Base-by-base conservation (phyloP, 1,140 invertebrate genomes). In the Calycopis cecrops region DNA sequence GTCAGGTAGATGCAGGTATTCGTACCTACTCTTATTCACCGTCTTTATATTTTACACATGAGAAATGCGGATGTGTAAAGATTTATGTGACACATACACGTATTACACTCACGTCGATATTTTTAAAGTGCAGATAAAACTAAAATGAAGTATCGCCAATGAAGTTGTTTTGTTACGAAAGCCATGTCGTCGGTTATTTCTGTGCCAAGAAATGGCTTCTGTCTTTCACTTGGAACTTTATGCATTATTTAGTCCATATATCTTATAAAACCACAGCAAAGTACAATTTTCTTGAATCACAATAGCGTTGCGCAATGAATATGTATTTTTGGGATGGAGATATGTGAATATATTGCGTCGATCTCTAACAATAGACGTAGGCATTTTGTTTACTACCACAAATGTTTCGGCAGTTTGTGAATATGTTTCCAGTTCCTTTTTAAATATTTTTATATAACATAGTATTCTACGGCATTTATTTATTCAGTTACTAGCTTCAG, bases 21-120 rank as follows among this genome's bases (percentile, higher is more conserved):
- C 21, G 6, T 28, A 6, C 2, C 6, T 28, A 28, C 52, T 57
- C 54, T 55, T 57, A 62, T 65, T 60, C 57, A 48, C 54, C 55
- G 57, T 54, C 55, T 59, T 48, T 56, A 57, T 62, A 62, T 62
- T 65, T 65, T 60, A 62, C 57, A 53, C 52, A 35, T 58, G 28
- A 57, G 52, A 60, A 59, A 66, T 56, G 60, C 64, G 64, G 60
- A 66, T 63, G 33, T 60, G 40, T 35, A 11, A 52, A 44, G 60
- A 60, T 63, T 63, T 57, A 60, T 55, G 47, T 51, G 44, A 16
- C 53, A 60, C 55, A 28, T 51, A 33, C 50, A 56, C 35, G 28
- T 52, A 52, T 57, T 28, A 28, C 21, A 28, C 2, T 3, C 2
- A 28, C 6, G 21, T 28, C 21, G 21, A 28, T 28, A 28, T 28